Evolutionary conservation across 2,888 invertebrate species (phyloP), one percentile per base, ranked within the genome.

Genomic region (Mythimna vitellina): DNA sequence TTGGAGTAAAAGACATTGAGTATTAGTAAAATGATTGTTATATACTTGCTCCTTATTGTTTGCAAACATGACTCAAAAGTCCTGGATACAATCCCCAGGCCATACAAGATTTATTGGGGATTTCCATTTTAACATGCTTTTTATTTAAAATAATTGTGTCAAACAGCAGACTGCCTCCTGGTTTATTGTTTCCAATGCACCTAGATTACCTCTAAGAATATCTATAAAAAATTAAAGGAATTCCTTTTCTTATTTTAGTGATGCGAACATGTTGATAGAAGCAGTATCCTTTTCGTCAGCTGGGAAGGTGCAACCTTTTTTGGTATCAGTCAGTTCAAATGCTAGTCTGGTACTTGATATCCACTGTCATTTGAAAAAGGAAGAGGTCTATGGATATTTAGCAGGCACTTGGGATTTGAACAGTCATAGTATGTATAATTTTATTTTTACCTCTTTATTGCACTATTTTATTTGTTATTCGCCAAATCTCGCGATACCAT

Each of bases 371-470:
- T 96, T 99, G 86, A 98, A 98, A n/a, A 98, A 98, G 89, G 98
- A 98, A 86, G 99, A 99, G 96, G 98, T 99, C 20, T 98, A 98
- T 89, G 99, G 99, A n/a, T 99, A 99, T 92, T 95, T 99, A 65
- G 99, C 98, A 65, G 99, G 99, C 6, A 98, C 98, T 73, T 99
- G 99, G 99, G 99, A 99, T 93, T 97, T 98, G 68, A 98, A 98
- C 92, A 97, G 97, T 78, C 99, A 99, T 89, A 99, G 99, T 99
- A 97, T 97, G 98, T 97, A 20, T 14, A 9, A 38, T 32, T 53
- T 53, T 51, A 49, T 38, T 32, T 56, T 53, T 14, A n/a, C 1
- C 8, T 53, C 3, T 9, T 53, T 14, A 4, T 22, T n/a, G 32
- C 10, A 25, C 20, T 49, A 20, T 49, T 20, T 49, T 49, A n/a